Conservation (phyloP, 2,888 invertebrate species). For the Branchellion lobata region DNA sequence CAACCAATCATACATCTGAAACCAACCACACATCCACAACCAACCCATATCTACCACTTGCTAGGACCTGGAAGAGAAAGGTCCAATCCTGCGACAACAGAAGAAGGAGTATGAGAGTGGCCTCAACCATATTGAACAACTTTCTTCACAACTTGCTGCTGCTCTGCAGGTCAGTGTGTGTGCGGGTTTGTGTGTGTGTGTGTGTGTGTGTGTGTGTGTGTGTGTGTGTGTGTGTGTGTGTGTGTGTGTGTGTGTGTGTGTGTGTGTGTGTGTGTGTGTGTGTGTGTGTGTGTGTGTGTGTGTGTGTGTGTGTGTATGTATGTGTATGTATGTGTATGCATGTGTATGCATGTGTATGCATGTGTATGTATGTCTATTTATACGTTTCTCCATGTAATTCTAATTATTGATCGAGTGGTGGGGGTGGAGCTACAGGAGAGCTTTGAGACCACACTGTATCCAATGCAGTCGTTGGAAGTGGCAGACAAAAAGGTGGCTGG, state of each 20-base stretch:
- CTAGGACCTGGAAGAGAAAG: slow-evolving; percentile 83
- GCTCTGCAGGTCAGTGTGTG: slow-evolving; percentile 50
- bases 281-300: slow-evolving; percentile 26
- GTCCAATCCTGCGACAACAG: slow-evolving; percentile 80
- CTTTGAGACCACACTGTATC: no score
- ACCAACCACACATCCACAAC: no score
- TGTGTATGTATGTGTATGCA: slow-evolving; percentile 14
- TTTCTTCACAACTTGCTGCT: slow-evolving; percentile 59
- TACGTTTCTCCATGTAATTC: no score
- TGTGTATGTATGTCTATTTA: no score
- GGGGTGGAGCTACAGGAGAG: no score
- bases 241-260: slow-evolving; percentile 26
- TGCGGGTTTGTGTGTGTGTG: slow-evolving; percentile 14
- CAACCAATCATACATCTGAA: no score
- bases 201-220: slow-evolving; percentile 20
- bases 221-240: slow-evolving; percentile 11
- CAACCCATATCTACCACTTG: not conserved
- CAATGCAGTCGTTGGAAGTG: not conserved
- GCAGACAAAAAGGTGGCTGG: not conserved
- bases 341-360: not conserved
- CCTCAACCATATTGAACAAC: slow-evolving; percentile 70
- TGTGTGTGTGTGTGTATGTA: not conserved
- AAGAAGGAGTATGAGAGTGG: slow-evolving; percentile 78
- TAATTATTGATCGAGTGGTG: no score
- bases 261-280: slow-evolving; percentile 13